phyloP scores from a whole-genome alignment of 2,888 invertebrate species.

The Zygothrica quintamaculata region DNA sequence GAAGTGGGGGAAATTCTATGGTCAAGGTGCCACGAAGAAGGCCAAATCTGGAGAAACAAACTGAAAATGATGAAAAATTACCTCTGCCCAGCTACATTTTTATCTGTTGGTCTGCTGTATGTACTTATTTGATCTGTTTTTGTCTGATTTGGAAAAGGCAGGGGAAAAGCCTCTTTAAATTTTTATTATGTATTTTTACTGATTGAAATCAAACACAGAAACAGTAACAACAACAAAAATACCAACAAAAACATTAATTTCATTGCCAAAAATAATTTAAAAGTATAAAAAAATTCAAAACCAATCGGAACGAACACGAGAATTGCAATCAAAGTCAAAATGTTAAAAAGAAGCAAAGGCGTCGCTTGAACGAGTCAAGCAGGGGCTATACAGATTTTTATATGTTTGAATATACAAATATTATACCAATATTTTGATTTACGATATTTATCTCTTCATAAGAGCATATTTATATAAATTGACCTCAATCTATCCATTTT shows the following conservation, averaged over 20 bases:
- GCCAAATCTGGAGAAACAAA: conserved; percentile 33
- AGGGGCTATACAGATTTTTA: neutral
- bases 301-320: conserved; percentile 14
- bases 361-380: conserved; percentile 18
- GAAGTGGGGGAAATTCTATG: no score
- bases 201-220: conserved; percentile 61
- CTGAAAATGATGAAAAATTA: conserved; percentile 45
- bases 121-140: conserved; percentile 34
- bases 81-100: conserved; percentile 32
- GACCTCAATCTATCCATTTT: no score
- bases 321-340: conserved; percentile 22
- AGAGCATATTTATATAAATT: no score
- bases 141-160: conserved; percentile 31
- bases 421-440: no score
- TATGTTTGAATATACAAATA: no score
- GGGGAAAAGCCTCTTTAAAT: conserved; percentile 43
- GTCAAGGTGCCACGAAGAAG: conserved; percentile 51
- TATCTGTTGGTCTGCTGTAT: conserved; percentile 13
- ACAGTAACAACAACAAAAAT: conserved; percentile 52
- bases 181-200: conserved; percentile 67
- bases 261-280: conserved; percentile 63
- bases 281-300: conserved; percentile 46
- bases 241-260: conserved; percentile 20
- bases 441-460: no score
- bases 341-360: conserved; percentile 28